Percentiles rank a stretch among this genome's conserved stretches.
Evolutionary conservation across 2,797 vertebrate genomes (phyloP).

Genomic region (Lates japonicus): DNA sequence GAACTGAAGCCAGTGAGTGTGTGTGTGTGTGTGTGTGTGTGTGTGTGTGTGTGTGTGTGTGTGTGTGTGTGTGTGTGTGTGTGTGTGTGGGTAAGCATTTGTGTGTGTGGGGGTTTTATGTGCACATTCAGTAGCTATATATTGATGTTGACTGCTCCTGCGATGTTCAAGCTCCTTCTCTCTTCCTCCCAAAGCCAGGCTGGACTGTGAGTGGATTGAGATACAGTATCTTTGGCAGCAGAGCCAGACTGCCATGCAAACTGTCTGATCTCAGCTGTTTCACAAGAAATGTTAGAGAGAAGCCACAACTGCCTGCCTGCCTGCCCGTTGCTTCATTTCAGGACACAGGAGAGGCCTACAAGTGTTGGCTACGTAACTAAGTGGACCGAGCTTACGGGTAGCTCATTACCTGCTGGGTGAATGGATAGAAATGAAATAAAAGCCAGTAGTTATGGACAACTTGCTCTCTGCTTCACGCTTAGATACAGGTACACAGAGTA

Average conservation of each 20-base stretch:
- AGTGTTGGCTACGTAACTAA: slow-evolving; percentile 19
- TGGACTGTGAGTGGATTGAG: slow-evolving; percentile 58
- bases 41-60: slow-evolving; percentile 33
- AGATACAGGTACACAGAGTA: background rate
- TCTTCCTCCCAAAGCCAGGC: slow-evolving; percentile 51
- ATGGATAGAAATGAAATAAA: slow-evolving; percentile 38
- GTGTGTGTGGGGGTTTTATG: slow-evolving; percentile 24
- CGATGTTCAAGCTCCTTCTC: slow-evolving; percentile 46
- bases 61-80: slow-evolving; percentile 35
- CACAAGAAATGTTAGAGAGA: slow-evolving; percentile 21
- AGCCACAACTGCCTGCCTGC: slow-evolving; percentile 4
- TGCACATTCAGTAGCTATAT: slow-evolving; percentile 18
- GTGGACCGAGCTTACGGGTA: slow-evolving; percentile 1
- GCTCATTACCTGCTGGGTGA: slow-evolving; percentile 19
- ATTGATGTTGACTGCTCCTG: slow-evolving; percentile 51
- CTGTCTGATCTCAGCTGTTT: slow-evolving; percentile 64
- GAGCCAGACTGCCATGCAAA: slow-evolving; percentile 51
- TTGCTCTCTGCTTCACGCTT: slow-evolving; percentile 10
- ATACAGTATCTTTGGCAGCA: slow-evolving; percentile 73
- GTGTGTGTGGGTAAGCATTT: slow-evolving; percentile 25
- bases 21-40: slow-evolving; percentile 35
- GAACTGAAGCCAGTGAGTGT: slow-evolving; percentile 40
- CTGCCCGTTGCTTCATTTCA: slow-evolving; percentile 4
- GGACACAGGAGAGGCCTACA: slow-evolving; percentile 5
- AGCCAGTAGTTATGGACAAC: slow-evolving; percentile 39